phyloP scores from a whole-genome alignment of 2,113 vertebrate species.

The Uria lomvia region DNA sequence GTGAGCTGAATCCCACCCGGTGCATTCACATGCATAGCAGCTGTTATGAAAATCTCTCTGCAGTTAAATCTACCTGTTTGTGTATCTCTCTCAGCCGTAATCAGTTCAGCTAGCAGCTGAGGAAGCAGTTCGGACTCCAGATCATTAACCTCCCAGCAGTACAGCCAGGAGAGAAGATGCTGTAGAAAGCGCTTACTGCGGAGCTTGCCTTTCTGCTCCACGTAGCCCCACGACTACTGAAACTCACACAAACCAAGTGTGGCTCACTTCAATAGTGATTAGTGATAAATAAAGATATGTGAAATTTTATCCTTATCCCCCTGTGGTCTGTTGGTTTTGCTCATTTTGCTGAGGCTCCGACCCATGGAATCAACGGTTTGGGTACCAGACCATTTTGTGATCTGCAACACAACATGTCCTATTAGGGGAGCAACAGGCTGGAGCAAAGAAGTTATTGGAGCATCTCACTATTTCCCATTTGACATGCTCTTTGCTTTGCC shows the following conservation, averaged over 20 bases:
- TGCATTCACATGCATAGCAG: neutral
- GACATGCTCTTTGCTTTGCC: neutral
- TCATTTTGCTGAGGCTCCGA: neutral
- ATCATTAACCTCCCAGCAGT: constrained; percentile 41
- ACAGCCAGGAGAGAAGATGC: neutral
- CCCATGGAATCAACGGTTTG: accelerated
- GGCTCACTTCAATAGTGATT: neutral
- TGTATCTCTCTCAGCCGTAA: neutral
- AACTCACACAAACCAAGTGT: neutral
- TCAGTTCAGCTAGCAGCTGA: constrained; percentile 46
- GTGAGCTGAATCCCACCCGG: neutral
- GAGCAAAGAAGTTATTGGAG: neutral
- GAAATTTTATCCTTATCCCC: neutral
- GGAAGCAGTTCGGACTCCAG: neutral
- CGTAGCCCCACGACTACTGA: neutral
- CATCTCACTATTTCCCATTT: neutral
- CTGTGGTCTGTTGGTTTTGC: neutral
- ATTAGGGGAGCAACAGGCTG: neutral
- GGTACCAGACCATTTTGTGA: neutral
- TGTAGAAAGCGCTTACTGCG: neutral
- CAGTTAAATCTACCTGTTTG: neutral
- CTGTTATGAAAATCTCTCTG: neutral
- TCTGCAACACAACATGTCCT: neutral
- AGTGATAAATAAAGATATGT: neutral
- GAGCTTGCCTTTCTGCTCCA: neutral